Percentiles rank a stretch among this genome's conserved stretches.
These are phyloP conservation scores for Drosophila colorata DNA, from an alignment of 2,888 invertebrate species.

Conservation along the genomic window DNA sequence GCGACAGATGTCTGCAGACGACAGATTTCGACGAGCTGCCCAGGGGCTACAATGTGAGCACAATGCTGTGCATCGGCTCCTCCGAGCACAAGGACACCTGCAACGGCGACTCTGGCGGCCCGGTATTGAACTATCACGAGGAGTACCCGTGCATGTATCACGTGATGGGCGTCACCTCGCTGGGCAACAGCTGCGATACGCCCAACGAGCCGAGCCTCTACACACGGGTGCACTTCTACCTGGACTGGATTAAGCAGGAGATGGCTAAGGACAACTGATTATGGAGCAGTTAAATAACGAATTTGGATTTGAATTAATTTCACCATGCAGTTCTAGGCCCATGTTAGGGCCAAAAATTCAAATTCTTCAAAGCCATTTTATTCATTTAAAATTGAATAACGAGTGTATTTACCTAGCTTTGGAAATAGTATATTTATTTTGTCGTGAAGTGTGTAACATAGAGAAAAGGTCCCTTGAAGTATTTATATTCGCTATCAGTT, in stretches of 20 bases:
- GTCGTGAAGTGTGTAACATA: no score
- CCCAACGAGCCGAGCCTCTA: constrained; percentile 72
- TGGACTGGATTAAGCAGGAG: constrained; percentile 70
- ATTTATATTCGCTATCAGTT: no score
- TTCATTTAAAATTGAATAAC: no score
- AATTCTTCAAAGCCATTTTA: no score
- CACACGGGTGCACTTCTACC: constrained; percentile 69
- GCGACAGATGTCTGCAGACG: constrained; percentile 52
- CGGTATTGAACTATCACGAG: constrained; percentile 68
- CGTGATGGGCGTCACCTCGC: constrained; percentile 76
- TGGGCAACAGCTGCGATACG: constrained; percentile 64
- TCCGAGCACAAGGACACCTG: constrained; percentile 73
- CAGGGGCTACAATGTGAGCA: constrained; percentile 55
- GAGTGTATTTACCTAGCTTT: no score
- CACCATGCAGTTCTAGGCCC: no score
- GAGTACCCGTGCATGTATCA: constrained; percentile 74
- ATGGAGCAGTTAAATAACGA: neutral
- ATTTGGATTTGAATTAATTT: neutral
- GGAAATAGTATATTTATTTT: no score
- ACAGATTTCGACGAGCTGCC: constrained; percentile 55
- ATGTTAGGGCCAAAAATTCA: no score
- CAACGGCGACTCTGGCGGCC: constrained; percentile 81
- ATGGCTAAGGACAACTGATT: constrained; percentile 30
- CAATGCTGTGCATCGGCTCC: constrained; percentile 77
- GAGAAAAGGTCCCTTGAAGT: no score